Conservation (phyloP, 2,113 vertebrate species). For the Cavia aperea region DNA sequence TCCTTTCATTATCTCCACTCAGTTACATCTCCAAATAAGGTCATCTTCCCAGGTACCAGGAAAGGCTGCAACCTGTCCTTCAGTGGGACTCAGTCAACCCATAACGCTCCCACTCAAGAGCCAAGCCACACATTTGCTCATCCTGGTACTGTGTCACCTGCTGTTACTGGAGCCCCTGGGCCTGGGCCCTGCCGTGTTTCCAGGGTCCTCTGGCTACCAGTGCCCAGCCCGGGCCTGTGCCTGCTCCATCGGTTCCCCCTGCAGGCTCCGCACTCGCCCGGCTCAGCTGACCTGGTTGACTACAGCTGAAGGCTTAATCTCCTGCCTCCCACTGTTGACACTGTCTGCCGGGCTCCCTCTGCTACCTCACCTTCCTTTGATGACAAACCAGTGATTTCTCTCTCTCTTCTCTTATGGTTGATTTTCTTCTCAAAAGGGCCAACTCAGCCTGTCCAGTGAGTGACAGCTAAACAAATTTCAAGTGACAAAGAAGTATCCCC, state of each 20-base stretch:
- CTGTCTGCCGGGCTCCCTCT: not conserved
- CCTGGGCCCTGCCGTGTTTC: not conserved
- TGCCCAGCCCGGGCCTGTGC: too few relatives aligned
- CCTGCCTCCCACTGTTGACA: not conserved
- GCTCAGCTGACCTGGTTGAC: not conserved
- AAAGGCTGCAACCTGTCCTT: rapidly evolving
- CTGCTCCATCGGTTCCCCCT: rapidly evolving
- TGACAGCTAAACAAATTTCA: slow-evolving; percentile 38
- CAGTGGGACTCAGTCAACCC: too few relatives aligned
- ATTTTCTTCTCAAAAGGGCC: slow-evolving; percentile 22
- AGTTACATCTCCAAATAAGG: not conserved
- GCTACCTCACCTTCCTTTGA: not conserved
- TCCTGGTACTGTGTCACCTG: not conserved
- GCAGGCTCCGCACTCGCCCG: not conserved
- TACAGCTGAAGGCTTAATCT: not conserved
- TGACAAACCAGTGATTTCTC: not conserved
- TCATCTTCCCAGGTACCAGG: not conserved
- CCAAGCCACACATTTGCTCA: not conserved
- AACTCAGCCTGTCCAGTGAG: not conserved
- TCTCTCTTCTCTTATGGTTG: not conserved
- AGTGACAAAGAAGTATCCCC: slow-evolving; percentile 38
- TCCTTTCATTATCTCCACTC: not conserved
- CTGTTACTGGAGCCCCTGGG: not conserved
- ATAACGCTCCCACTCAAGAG: not conserved
- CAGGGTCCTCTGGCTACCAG: too few relatives aligned